Conservation (phyloP, 2,888 invertebrate species). For the Lasioglossum figueresi region DNA sequence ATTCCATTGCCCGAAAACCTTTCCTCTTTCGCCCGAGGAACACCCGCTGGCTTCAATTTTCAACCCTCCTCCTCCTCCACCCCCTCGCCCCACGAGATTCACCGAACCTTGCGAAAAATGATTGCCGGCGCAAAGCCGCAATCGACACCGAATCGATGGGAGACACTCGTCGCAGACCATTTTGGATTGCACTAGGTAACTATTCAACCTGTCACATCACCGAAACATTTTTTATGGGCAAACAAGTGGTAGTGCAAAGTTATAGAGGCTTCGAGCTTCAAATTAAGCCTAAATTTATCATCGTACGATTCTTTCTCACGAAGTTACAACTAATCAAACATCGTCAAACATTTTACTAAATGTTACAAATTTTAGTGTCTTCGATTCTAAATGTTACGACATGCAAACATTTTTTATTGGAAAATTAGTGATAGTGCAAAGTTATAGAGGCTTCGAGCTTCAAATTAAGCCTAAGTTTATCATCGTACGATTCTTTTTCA, state of each 20-base stretch:
- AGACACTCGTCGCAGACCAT: no score
- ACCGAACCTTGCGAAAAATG: not conserved
- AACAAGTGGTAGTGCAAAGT: accelerated
- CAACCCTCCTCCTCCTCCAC: not conserved
- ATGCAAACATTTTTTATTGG: no score
- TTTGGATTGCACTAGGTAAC: not conserved
- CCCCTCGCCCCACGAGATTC: not conserved
- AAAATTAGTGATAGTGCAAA: no score
- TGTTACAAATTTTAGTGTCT: no score
- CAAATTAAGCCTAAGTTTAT: no score
- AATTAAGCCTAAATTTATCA: not conserved
- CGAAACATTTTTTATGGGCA: no score
- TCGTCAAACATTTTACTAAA: not conserved
- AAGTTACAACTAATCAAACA: not conserved
- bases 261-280: no score
- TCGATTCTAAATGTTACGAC: no score
- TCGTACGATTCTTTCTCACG: not conserved
- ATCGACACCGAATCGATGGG: not conserved
- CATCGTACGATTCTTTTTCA: no score
- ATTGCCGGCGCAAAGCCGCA: not conserved
- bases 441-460: no score
- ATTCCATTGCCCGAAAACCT: slow-evolving; percentile 64
- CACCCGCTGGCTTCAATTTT: not conserved
- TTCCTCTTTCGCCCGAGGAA: slow-evolving; percentile 42
- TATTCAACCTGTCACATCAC: no score